phyloP scores from a whole-genome alignment of 1,140 invertebrate species.

The Drosophila pandora region DNA sequence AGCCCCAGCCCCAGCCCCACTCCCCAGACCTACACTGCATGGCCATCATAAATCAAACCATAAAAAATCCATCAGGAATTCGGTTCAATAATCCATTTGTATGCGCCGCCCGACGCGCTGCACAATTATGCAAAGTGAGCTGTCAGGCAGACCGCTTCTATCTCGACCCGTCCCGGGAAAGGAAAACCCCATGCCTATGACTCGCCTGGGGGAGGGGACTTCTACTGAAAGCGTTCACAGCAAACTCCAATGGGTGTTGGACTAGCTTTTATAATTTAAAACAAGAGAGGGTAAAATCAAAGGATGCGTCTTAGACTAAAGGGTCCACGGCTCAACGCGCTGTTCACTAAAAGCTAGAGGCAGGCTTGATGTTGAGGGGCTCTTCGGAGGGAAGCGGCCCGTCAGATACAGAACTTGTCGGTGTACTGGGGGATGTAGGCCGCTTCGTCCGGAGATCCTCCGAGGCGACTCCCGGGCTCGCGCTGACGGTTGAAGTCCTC shows the following conservation, averaged over 20 bases:
- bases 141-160: slow-evolving; percentile 44
- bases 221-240: too few relatives aligned
- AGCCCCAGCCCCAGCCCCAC: slow-evolving; percentile 48
- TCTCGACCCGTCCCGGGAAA: background rate
- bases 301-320: background rate
- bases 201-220: background rate
- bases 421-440: background rate
- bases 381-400: too few relatives aligned
- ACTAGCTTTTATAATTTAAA: too few relatives aligned
- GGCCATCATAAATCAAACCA: slow-evolving; percentile 78
- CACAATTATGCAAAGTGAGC: slow-evolving; percentile 80
- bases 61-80: slow-evolving; percentile 63
- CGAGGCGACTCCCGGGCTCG: too few relatives aligned
- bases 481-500: background rate
- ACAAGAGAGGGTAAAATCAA: background rate
- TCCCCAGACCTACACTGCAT: slow-evolving; percentile 13
- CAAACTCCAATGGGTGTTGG: too few relatives aligned
- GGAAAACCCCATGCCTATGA: slow-evolving; percentile 23
- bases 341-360: background rate
- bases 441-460: background rate
- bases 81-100: slow-evolving; percentile 79
- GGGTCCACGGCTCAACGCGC: too few relatives aligned
- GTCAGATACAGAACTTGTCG: background rate
- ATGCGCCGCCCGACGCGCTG: slow-evolving; percentile 54
- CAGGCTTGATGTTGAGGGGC: background rate